Percentiles rank a stretch among this genome's conserved stretches.
Evolutionary conservation across 1,140 invertebrate species (phyloP).

Genomic region (Aphidius ervi): DNA sequence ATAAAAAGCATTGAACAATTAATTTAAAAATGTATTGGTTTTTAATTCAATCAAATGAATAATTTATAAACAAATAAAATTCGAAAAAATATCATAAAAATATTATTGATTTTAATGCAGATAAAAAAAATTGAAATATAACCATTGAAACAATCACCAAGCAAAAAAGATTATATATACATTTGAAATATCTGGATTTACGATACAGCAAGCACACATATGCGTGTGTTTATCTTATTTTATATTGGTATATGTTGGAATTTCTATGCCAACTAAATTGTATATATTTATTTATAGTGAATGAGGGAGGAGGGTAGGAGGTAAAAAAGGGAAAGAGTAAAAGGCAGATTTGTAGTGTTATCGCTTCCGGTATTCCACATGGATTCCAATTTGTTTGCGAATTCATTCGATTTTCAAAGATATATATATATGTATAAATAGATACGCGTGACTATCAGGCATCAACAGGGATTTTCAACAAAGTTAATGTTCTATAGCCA

Average conservation of each 20-base stretch:
- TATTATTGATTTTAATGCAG: neutral
- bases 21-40: neutral
- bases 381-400: constrained; percentile 10
- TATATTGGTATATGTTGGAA: too few relatives aligned
- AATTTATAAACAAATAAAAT: neutral
- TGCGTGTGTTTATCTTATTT: too few relatives aligned
- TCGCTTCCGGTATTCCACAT: constrained; percentile 9
- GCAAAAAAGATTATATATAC: too few relatives aligned
- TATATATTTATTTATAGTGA: neutral
- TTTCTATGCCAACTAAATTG: too few relatives aligned
- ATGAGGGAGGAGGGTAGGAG: constrained; percentile 5
- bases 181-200: too few relatives aligned
- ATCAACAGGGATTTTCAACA: too few relatives aligned
- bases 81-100: neutral
- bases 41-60: neutral
- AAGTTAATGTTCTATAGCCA: too few relatives aligned
- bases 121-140: neutral
- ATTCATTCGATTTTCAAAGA: constrained; percentile 4
- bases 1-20: too few relatives aligned
- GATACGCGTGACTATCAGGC: too few relatives aligned
- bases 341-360: constrained; percentile 12
- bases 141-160: too few relatives aligned
- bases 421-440: neutral
- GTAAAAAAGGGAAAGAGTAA: constrained; percentile 3
- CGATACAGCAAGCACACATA: too few relatives aligned